phyloP scores from a whole-genome alignment of 2,888 invertebrate genomes.

The Archaeoteleia sp. region DNA sequence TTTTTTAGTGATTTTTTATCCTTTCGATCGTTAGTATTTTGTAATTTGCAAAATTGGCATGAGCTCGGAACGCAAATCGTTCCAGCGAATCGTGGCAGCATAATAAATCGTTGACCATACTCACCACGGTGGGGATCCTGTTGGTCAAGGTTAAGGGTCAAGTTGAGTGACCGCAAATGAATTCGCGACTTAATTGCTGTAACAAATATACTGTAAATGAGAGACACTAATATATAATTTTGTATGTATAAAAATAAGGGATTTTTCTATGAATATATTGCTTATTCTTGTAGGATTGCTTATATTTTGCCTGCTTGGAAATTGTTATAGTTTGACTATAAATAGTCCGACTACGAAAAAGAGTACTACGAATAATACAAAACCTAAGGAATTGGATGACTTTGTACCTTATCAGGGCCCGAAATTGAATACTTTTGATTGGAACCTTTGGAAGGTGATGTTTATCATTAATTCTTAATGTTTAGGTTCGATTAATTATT shows the following conservation, averaged over 20 bases:
- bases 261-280: conserved; percentile 26
- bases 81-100: conserved; percentile 35
- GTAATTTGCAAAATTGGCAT: conserved; percentile 16
- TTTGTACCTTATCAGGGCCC: conserved; percentile 67
- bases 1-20: background rate
- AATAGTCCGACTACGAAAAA: too few species aligned
- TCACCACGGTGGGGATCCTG: conserved; percentile 40
- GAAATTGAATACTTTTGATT: conserved; percentile 65
- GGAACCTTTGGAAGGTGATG: conserved; percentile 67
- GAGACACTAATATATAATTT: background rate
- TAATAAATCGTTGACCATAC: conserved; percentile 44
- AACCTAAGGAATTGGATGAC: conserved; percentile 57
- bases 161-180: conserved; percentile 52
- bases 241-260: background rate
- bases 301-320: background rate
- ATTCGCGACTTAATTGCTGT: conserved; percentile 49
- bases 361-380: background rate
- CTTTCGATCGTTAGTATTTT: background rate
- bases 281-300: too few species aligned
- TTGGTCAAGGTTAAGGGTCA: conserved; percentile 53
- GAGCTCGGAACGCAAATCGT: conserved; percentile 21
- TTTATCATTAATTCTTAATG: too few species aligned
- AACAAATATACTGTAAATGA: conserved; percentile 19
- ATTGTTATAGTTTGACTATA: background rate
- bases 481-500: too few species aligned